Base-by-base conservation (phyloP, 2,113 vertebrate genomes). In the Oriolus oriolus region DNA sequence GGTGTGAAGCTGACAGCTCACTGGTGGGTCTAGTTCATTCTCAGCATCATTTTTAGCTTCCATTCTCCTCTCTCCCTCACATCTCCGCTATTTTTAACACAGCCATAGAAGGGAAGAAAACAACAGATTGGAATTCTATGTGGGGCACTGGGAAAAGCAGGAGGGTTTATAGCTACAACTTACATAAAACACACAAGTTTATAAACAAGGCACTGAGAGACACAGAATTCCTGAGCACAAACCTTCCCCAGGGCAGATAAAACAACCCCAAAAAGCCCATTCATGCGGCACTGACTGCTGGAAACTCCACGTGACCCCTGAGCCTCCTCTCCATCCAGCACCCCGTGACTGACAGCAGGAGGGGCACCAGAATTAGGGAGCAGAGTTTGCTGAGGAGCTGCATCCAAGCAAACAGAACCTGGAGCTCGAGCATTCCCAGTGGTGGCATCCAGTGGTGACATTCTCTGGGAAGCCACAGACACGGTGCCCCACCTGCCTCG, bases 401-500 rank as follows among this genome's bases (percentile, higher is more conserved):
- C 41, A 4, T 0, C 41, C 20, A 16, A 45, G 39, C 54, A 22
- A n/a, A 44, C 7, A 30, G 17, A 64, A 31, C 23, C 37, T 5
- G 3, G 14, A 83, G 78, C 82, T 61, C 3, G 50, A 89, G 66
- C 3, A 0, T 33, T 87, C 56, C 57, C 90, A 87, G 53, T n/a
- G 49, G 76, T 6, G 9, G 33, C 22, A 64, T 2, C 44, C 79
- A 39, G 50, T 42, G 84, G 84, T 77, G 73, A 41, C 83, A 10
- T 7, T 8, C 74, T 31, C 41, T 41, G 75, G 76, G 63, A 52
- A 86, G 31, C 6, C 60, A 13, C 24, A 11, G 44, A 5, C 16
- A 17, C 27, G 6, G 39, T 0, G 8, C 50, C 54, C 24, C 15
- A 0, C 57, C 22, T 22, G 14, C 45, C 37, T 49, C 5, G 3